Evolutionary conservation across 2,113 vertebrate species (phyloP), one percentile per base, ranked within the genome.

Genomic region (Trichomycterus rosablanca): DNA sequence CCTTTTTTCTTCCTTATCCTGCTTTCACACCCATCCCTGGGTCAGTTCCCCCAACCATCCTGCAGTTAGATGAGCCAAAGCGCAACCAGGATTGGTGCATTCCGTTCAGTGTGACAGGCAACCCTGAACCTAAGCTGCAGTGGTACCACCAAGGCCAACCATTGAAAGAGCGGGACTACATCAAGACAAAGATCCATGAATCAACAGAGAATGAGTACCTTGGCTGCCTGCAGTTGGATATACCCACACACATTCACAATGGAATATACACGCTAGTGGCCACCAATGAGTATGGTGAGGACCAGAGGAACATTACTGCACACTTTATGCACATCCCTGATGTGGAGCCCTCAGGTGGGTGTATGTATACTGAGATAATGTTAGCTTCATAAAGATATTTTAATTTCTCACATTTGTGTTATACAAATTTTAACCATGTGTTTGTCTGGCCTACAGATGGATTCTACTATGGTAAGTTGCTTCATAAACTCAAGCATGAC

Each of bases 41-140:
- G 84, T 71, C 78, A 98, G 96, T 97, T 84, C 86, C 92, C 71
- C 93, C 96, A 78, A 91, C 84, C 76, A 94, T 98, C 77, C 87
- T 90, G 34, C 86, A 93, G 79, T 90, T 98, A 76, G 83, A 92
- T 74, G 74, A 72, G 78, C 92, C 96, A 2, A 84, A 86, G 74
- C 82, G 78, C 49, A 87, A 92, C 84, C 94, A 96, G 79, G 90
- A 95, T 81, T 98, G 96, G 96, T 98, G 96, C 84, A 98, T 98
- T 77, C 93, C 93, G 45, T 98, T 98, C 88, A 95, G 88, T 74
- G 92, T 98, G 82, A 92, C 83, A 1, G 95, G 95, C 46, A 98
- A 98, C 74, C 96, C 96, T 54, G 89, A 90, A 66, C 94, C 95
- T 2, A 76, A 86, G 35, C 72, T 98, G 74, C 87, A 89, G 79